Base-by-base conservation (phyloP, 2,888 invertebrate species). In the Eupsilia transversa region DNA sequence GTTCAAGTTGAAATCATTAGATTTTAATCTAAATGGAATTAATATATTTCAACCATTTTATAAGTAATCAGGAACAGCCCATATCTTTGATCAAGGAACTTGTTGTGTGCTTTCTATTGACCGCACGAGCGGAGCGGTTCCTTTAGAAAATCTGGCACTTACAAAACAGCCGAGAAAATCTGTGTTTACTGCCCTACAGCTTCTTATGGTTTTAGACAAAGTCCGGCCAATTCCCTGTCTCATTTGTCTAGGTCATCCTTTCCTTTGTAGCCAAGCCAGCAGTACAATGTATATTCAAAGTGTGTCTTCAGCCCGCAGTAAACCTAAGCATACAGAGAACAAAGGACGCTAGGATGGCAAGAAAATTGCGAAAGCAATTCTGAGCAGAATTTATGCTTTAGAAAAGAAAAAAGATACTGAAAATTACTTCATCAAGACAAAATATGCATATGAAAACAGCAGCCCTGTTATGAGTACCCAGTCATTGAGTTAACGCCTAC, bases 401-500 rank as follows among this genome's bases (percentile, higher is more conserved):
- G 0, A 12, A 35, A 17, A 69, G 2, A 30, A 23, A 30, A 71
- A 71, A 54, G 7, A 23, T 0, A 7, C 41, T 5, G 10, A 52
- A 72, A 67, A 56, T 35, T 54, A 33, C 54, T 33, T 66, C 46
- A 78, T 82, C 49, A 69, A 43, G 56, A 68, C 77, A 63, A 72
- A 83, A 77, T 74, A 66, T 80, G 59, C 77, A 80, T 52, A 66
- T 69, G 65, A 59, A 79, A 83, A 70, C 67, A 65, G 76, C 60
- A 83, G 71, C 61, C 38, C 63, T 82, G 84, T 84, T 83, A 79
- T 86, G 89, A 91, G 91, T 89, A 89, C 86, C 80, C 84, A 90
- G 89, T 89, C 90, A 89, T 88, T 86, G 86, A 89, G 88, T 89
- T 90, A 90, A 88, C 87, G 90, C 88, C 82, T 89, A 77, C 84